Conservation (phyloP, 92 coral and sea anemone genomes). For the Muricea muricata region DNA sequence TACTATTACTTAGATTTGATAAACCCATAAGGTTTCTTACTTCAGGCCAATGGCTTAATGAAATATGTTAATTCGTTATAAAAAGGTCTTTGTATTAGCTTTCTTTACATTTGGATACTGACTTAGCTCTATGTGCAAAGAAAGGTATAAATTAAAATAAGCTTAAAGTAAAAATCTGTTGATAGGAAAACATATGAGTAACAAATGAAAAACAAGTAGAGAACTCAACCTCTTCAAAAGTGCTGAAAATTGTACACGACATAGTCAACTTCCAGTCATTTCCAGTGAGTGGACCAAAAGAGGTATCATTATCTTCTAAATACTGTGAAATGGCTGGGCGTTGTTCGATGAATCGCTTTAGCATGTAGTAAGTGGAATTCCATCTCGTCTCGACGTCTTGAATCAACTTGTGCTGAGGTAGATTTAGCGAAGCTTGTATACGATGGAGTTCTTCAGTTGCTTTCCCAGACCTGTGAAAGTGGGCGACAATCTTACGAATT, state of each 20-base stretch:
- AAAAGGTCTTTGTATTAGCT: neutral
- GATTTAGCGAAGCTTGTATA: neutral
- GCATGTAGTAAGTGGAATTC: neutral
- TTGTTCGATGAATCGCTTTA: neutral
- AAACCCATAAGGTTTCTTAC: too few species aligned
- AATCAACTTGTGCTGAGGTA: neutral
- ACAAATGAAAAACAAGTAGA: neutral
- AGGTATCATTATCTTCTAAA: neutral
- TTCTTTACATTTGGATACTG: too few species aligned
- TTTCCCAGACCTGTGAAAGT: constrained; percentile 5
- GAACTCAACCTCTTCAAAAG: neutral
- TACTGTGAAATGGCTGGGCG: neutral
- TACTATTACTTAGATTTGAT: too few species aligned
- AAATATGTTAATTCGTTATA: too few species aligned
- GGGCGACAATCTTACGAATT: neutral
- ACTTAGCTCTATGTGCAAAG: too few species aligned
- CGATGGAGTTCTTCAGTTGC: neutral
- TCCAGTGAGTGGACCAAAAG: neutral
- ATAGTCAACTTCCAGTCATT: neutral
- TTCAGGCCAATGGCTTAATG: too few species aligned
- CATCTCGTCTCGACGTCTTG: neutral
- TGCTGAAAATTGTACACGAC: neutral
- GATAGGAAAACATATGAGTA: too few species aligned
- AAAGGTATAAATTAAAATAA: too few species aligned
- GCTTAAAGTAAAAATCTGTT: too few species aligned